These are phyloP conservation scores for Mesochorus sp. DNA, from an alignment of 2,888 invertebrate species.

Conservation along the genomic window DNA sequence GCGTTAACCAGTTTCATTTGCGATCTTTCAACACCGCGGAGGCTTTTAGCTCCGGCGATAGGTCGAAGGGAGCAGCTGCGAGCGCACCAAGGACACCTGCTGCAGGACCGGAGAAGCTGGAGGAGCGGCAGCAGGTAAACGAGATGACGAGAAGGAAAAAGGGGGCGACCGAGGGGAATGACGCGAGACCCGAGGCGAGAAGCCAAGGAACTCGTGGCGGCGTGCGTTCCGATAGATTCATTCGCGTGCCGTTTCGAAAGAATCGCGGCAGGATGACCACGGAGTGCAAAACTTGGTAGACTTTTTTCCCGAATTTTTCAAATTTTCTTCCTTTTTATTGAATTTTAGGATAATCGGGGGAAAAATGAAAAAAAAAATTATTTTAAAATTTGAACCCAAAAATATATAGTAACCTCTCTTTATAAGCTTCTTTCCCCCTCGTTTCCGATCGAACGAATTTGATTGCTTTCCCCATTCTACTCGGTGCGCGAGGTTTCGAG, in stretches of 20 bases:
- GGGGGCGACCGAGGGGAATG: slow-evolving; percentile 6
- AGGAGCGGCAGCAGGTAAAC: slow-evolving; percentile 54
- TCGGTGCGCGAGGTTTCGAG: too few relatives aligned
- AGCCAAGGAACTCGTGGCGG: slow-evolving; percentile 33
- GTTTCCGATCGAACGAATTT: too few relatives aligned
- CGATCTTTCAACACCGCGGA: neutral
- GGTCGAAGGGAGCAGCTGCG: slow-evolving; percentile 43
- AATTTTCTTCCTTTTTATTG: too few relatives aligned
- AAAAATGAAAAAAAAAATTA: too few relatives aligned
- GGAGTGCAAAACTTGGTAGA: slow-evolving; percentile 16
- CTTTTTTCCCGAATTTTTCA: too few relatives aligned
- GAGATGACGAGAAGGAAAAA: neutral
- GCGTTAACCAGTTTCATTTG: neutral
- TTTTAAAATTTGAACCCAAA: too few relatives aligned
- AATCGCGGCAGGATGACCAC: slow-evolving; percentile 8
- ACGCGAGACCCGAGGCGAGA: slow-evolving; percentile 10
- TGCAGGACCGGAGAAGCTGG: slow-evolving; percentile 31
- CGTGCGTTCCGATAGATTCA: neutral
- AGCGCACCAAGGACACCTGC: slow-evolving; percentile 28
- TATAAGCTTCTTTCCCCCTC: too few relatives aligned
- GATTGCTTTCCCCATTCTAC: too few relatives aligned
- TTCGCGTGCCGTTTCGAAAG: slow-evolving; percentile 39
- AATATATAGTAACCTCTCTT: too few relatives aligned
- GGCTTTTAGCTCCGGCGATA: slow-evolving; percentile 4
- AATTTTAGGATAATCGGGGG: too few relatives aligned